Base-by-base conservation (phyloP, 2,888 invertebrate genomes). In the Hyppa rectilinea region DNA sequence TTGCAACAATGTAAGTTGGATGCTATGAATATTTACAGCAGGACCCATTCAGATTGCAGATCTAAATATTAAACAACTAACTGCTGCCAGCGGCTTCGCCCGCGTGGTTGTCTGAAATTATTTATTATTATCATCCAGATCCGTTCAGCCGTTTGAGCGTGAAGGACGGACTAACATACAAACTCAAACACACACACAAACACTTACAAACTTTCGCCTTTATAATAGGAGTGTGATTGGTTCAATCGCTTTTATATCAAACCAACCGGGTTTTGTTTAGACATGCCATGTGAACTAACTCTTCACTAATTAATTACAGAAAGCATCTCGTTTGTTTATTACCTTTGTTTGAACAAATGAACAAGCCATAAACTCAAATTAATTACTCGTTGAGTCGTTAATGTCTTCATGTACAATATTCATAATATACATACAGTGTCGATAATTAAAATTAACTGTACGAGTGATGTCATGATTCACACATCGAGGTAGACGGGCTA, bases 401-500 rank as follows among this genome's bases (percentile, higher is more conserved):
- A 74, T 75, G 62, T 75, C 64, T 75, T 59, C 47, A 63, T 71
- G 14, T 50, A 47, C 55, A 61, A 14, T 64, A 45, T 53, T 59
- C 49, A 31, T 75, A 61, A 61, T 50, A 58, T 49, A 65, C 61
- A 64, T 62, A 63, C 49, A 47, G 62, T 53, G 59, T 43, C 55
- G 69, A 66, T 72, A 76, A 77, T 81, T 73, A 69, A 63, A 77
- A 69, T 77, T 60, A 69, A 77, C 68, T 40, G n/a, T 65, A 60
- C 23, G 49, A 70, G 67, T 77, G 80, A 76, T 68, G 79, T 79
- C 78, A 81, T 80, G 60, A 75, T 75, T 71, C 71, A 67, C 66
- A 67, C 60, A 38, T 64, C 26, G 64, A 74, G 47, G 31, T 58
- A 45, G 61, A 65, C 60, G 9, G 31, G 49, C 74, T 78, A 78